These are phyloP conservation scores for Capitulum mitella DNA, from an alignment of 2,888 invertebrate genomes.

Conservation along the genomic window DNA sequence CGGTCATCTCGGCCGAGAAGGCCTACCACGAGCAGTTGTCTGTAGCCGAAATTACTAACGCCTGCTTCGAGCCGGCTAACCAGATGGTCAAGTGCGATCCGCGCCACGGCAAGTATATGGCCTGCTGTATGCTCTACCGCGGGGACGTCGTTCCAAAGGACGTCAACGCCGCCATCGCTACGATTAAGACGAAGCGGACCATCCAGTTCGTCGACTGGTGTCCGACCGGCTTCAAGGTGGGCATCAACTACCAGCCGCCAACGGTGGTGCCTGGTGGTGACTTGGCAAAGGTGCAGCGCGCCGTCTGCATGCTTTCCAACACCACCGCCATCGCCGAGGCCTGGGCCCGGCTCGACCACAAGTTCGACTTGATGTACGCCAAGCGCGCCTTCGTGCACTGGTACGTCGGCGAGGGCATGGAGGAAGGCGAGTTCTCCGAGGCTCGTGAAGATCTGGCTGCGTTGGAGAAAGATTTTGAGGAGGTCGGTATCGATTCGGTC, in stretches of 20 bases:
- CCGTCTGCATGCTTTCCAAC: conserved; percentile 79
- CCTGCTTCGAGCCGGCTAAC: conserved; percentile 47
- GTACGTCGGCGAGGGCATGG: conserved; percentile 21
- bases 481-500: conserved; percentile 24
- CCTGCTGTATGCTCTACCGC: conserved; percentile 46
- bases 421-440: conserved; percentile 7
- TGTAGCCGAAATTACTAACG: conserved; percentile 46
- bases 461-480: conserved; percentile 14
- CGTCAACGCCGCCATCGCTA: conserved; percentile 58
- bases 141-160: conserved; percentile 51
- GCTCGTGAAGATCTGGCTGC: conserved; percentile 13
- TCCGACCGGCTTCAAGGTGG: conserved; percentile 84
- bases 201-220: conserved; percentile 91
- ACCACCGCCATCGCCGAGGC: conserved; percentile 95
- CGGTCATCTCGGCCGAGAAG: conserved; percentile 40
- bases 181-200: conserved; percentile 63
- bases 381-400: conserved; percentile 96
- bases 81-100: conserved; percentile 49
- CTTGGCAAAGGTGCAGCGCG: conserved; percentile 64
- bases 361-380: conserved; percentile 94
- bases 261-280: conserved; percentile 61
- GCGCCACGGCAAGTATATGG: conserved; percentile 47
- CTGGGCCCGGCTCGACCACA: conserved; percentile 92
- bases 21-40: conserved; percentile 40
- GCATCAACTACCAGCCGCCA: conserved; percentile 67